Evolutionary conservation across 2,113 vertebrate genomes (phyloP).

Genomic region (Morone chrysops): DNA sequence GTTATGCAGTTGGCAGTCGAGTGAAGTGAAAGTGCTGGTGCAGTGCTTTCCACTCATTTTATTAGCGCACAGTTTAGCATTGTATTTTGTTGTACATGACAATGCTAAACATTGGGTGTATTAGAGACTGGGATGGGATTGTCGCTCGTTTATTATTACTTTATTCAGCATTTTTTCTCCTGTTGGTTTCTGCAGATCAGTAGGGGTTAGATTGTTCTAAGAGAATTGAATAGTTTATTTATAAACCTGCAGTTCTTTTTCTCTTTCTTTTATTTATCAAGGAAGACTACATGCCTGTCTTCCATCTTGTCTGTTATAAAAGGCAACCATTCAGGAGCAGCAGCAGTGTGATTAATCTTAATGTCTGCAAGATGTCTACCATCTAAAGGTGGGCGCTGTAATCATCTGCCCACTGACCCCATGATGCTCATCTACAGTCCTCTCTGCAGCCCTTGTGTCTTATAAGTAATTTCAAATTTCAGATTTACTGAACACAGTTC

Average conservation of each 20-base stretch:
- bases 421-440: conserved; percentile 68
- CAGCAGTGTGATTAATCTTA: conserved; percentile 83
- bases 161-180: conserved; percentile 14
- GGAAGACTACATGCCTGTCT: neutral
- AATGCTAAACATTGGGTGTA: conserved; percentile 38
- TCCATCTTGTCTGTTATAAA: conserved; percentile 20
- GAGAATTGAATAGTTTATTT: neutral
- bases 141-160: conserved; percentile 40
- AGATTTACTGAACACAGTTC: conserved; percentile 61
- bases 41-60: conserved; percentile 38
- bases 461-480: conserved; percentile 65
- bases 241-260: neutral
- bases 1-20: conserved; percentile 23
- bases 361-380: conserved; percentile 74
- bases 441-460: conserved; percentile 54
- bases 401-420: conserved; percentile 88
- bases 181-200: conserved; percentile 32
- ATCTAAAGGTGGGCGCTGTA: conserved; percentile 82
- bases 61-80: conserved; percentile 47
- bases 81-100: conserved; percentile 49
- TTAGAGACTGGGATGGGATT: conserved; percentile 10
- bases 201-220: conserved; percentile 2
- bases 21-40: conserved; percentile 42
- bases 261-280: conserved; percentile 2
- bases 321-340: conserved; percentile 38